Evolutionary conservation across 2,888 invertebrate species (phyloP).

Genomic region (Drosophila birchii): DNA sequence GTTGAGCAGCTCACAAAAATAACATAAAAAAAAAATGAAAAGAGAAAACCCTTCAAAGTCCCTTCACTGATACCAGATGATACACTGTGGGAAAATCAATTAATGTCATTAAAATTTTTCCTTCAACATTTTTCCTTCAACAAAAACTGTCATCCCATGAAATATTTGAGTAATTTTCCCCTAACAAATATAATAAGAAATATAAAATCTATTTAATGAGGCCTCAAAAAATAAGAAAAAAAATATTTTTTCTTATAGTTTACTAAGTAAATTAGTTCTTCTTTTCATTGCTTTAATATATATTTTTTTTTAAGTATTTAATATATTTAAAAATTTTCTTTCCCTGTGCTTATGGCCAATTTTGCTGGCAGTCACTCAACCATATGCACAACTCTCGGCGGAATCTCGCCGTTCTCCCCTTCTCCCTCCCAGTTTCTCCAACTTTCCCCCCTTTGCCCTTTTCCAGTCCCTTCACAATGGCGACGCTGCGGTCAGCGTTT

Average conservation of each 20-base stretch:
- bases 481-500: constrained; percentile 72
- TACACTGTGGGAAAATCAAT: not conserved
- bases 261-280: not conserved
- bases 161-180: too few relatives aligned
- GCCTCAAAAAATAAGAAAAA: not conserved
- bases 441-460: not conserved
- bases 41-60: not conserved
- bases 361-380: constrained; percentile 60
- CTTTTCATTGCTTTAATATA: too few relatives aligned
- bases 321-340: not conserved
- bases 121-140: too few relatives aligned
- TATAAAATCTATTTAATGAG: not conserved
- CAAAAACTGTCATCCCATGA: too few relatives aligned
- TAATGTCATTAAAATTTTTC: not conserved
- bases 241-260: not conserved
- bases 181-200: not conserved
- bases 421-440: not conserved
- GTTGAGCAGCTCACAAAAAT: constrained; percentile 31
- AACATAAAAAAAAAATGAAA: constrained; percentile 5
- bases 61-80: not conserved
- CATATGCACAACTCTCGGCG: constrained; percentile 69
- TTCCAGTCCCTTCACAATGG: constrained; percentile 56
- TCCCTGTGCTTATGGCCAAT: constrained; percentile 13
- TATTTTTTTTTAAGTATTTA: too few relatives aligned
- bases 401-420: constrained; percentile 54